phyloP scores from a whole-genome alignment of 2,797 vertebrate genomes.

The Falco novaeseelandiae region DNA sequence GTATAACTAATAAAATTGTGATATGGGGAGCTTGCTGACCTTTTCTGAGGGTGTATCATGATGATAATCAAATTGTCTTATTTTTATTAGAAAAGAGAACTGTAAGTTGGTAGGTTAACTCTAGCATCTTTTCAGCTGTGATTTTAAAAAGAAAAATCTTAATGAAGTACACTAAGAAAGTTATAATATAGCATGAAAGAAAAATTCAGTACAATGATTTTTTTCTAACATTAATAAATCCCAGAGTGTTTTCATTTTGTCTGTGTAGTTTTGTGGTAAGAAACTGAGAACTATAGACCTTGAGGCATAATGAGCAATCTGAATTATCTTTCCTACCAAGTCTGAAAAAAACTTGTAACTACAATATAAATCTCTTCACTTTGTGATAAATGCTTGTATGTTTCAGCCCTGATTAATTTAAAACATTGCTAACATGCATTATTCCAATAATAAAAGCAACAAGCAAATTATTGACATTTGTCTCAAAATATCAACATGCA shows the following conservation, averaged over 20 bases:
- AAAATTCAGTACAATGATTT: neutral
- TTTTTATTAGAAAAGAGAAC: neutral
- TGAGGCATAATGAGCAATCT: neutral
- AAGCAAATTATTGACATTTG: neutral
- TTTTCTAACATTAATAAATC: neutral
- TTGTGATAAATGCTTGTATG: neutral
- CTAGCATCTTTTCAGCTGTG: neutral
- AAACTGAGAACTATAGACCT: neutral
- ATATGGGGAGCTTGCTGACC: neutral
- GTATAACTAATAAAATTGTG: neutral
- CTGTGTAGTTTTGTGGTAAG: neutral
- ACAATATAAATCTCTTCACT: neutral
- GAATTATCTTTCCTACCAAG: neutral
- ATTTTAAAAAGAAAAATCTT: neutral
- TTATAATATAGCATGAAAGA: neutral
- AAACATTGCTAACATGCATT: neutral
- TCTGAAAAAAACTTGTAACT: neutral
- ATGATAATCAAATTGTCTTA: neutral
- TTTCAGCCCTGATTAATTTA: neutral
- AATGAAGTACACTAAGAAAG: neutral
- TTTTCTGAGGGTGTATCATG: neutral
- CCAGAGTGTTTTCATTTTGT: neutral
- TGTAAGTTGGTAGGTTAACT: neutral
- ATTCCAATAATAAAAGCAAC: neutral
- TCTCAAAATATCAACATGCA: neutral